Evolutionary conservation across 2,888 invertebrate genomes (phyloP).

Genomic region (Sesia bembeciformis): DNA sequence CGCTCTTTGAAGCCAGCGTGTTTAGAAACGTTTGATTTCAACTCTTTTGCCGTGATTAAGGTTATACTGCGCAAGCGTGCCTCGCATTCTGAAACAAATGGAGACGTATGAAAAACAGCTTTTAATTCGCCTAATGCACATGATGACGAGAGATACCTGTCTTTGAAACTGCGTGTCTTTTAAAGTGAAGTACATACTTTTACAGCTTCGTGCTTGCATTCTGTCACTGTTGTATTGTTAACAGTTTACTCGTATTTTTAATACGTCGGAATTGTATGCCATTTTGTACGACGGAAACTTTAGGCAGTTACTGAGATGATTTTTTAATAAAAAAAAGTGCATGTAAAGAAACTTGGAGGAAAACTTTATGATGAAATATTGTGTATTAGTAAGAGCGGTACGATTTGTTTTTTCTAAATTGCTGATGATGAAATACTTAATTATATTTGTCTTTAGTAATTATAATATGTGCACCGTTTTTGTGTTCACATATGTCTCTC

Average conservation of each 20-base stretch:
- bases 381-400: too few relatives aligned
- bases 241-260: constrained; percentile 46
- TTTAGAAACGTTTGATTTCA: constrained; percentile 60
- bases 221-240: constrained; percentile 57
- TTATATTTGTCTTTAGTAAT: too few relatives aligned
- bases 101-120: constrained; percentile 47
- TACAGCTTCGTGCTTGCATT: constrained; percentile 36
- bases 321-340: too few relatives aligned
- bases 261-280: constrained; percentile 38
- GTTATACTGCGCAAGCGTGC: constrained; percentile 31
- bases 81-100: constrained; percentile 44
- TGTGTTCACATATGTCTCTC: too few relatives aligned
- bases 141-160: constrained; percentile 23
- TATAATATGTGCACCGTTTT: too few relatives aligned
- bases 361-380: too few relatives aligned
- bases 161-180: constrained; percentile 32
- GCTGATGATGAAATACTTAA: too few relatives aligned
- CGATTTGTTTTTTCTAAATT: too few relatives aligned
- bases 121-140: constrained; percentile 74
- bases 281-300: constrained; percentile 7
- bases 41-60: constrained; percentile 44
- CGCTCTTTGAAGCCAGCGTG: constrained; percentile 50
- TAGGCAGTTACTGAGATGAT: too few relatives aligned
- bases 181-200: constrained; percentile 56
- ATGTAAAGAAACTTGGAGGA: too few relatives aligned